Percentiles rank a stretch among this genome's conserved stretches.
phyloP scores from a whole-genome alignment of 2,797 vertebrate species.

The Carduelis carduelis region DNA sequence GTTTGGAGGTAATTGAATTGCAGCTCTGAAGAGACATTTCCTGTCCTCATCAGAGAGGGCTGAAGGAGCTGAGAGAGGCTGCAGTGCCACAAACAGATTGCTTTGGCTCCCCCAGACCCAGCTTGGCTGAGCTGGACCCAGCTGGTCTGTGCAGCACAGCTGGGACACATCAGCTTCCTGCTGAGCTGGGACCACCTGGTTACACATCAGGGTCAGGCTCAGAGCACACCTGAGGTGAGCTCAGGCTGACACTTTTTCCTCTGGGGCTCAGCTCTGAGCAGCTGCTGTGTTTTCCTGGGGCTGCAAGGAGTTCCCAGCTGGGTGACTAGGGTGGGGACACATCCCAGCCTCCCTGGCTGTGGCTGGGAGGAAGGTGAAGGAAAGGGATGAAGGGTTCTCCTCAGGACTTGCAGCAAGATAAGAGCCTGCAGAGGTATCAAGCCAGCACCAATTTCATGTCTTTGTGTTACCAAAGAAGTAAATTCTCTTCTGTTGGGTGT shows the following conservation, averaged over 20 bases:
- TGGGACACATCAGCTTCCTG: neutral
- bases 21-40: slow-evolving; percentile 21
- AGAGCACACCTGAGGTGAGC: neutral
- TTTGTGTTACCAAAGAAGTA: neutral
- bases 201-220: neutral
- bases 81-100: neutral
- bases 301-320: neutral
- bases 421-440: neutral
- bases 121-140: neutral
- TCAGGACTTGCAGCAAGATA: neutral
- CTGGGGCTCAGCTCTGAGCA: neutral
- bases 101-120: neutral
- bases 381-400: neutral
- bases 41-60: neutral
- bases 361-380: neutral
- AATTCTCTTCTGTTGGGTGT: neutral
- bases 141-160: accelerated
- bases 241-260: neutral
- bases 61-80: neutral
- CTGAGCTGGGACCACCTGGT: neutral
- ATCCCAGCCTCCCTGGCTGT: neutral
- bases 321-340: neutral
- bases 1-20: slow-evolving; percentile 9
- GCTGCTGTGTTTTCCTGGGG: accelerated
- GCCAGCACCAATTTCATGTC: neutral